Base-by-base conservation (phyloP, 2,797 vertebrate genomes). In the Phataginus tetradactyla region DNA sequence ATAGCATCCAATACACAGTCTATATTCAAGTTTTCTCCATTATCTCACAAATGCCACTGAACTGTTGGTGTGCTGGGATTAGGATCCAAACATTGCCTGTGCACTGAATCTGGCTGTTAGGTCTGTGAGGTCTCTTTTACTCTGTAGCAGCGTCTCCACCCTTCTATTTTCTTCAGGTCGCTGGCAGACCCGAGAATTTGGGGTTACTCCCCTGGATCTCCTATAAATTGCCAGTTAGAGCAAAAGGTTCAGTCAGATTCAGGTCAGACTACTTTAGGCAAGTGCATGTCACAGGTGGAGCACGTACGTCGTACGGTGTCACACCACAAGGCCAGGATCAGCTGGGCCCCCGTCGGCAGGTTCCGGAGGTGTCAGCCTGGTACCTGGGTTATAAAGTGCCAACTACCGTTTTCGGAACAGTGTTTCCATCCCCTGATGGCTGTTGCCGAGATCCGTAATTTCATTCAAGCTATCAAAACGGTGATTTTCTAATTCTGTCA, bases 231-330 rank as follows among this genome's bases (percentile, higher is more conserved):
- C 49, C 42, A 57, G 45, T 86, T 4, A 25, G 15, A 37, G n/a
- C 55, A 21, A n/a, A 68, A 55, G 79, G 71, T 21, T 32, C 3
- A 3, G 1, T 10, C 12, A 34, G 64, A 45, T 20, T 57, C 53
- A 17, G 77, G 68, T 18, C 17, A 39, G 45, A 4, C 2, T n/a
- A 4, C 15, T 57, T 34, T 0, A 53, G 57, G 63, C 39, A 14
- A 3, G 17, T 71, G 42, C 0, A 1, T 39, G 4, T 74, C 45
- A 25, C 5, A 11, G n/a, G 39, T 0, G 23, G 23, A 4, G 5
- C 5, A 4, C 1, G 34, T 5, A 3, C 4, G 3, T 49, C 57
- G 6, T 2, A 3, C 3, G 14, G 55, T 3, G 0, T 57, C n/a
- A 23, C 2, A 7, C 11, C 21, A 0, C 1, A 17, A 32, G 57